Evolutionary conservation across 2,888 invertebrate species (phyloP), one percentile per base, ranked within the genome.

Genomic region (Drosophila ezoana): DNA sequence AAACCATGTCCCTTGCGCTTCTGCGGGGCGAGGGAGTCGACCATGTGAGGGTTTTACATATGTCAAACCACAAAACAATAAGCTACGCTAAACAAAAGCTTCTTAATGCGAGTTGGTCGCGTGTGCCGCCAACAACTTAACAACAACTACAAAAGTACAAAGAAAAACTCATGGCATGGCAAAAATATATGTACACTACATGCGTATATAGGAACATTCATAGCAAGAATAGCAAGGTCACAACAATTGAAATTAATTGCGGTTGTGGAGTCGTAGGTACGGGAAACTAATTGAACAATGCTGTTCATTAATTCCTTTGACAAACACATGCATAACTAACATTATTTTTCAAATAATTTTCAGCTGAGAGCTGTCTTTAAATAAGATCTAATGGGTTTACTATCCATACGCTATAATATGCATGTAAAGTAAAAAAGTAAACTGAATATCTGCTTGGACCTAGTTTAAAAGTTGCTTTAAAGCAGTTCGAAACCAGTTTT

Each of bases 61-160:
- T 81, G 86, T 82, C 79, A 85, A 72, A 47, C 60, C 63, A 47
- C 66, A 67, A 67, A 76, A 81, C 82, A 81, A 85, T 81, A 63
- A 69, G 62, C 60, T 57, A 53, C 54, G 60, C 56, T 60, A 63
- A 72, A 85, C 82, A 81, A 81, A 63, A 65, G 66, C 72, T 45
- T 45, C 74, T 64, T 72, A 68, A 74, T 64, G 67, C 58, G 61
- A 54, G 64, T 63, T 52, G 74, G 52, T 67, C 63, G 62, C 68
- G 72, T 56, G 52, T 44, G 61, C 67, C 45, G 53, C 59, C 57
- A 71, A 44, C 38, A 57, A 51, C 43, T 37, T 53, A 58, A 23
- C 71, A 38, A 57, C 35, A 49, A 49, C 51, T 62, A 56, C 38
- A 57, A 41, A 73, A 33, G 6, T 20, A 16, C 10, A 35, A 37